Evolutionary conservation across 2,888 invertebrate species (phyloP), one percentile per base, ranked within the genome.

Genomic region (Leuctra nigra): DNA sequence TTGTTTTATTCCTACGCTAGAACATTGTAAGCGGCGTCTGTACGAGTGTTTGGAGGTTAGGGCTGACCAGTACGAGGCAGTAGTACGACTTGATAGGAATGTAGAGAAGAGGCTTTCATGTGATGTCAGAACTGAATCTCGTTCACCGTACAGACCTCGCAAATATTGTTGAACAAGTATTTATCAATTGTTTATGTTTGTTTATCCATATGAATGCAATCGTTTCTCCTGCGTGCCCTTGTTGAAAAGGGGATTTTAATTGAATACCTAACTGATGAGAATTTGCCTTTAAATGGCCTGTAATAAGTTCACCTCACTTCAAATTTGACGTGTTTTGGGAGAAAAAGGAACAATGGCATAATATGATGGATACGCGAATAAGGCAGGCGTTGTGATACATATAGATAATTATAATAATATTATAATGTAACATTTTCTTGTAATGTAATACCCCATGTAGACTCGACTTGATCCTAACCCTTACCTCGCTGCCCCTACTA

Each of bases 381-480:
- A 54, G 53, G 47, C 53, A 53, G 57, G 48, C 57, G 57, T 57
- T 57, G 57, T 57, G 57, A 57, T 57, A 57, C 57, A 57, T 53
- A 53, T 53, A 54, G 53, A 54, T 57, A 57, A 53, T 54, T 57
- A 50, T 54, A 53, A 57, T 23, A 52, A 52, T 46, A 53, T 52
- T 53, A 53, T 53, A 53, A 56, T 41, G 33, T 56, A 56, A 33
- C 50, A 52, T 56, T 50, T 52, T 56, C 52, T 56, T 52, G 57
- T 57, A 54, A 52, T 53, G 57, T 54, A 41, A 53, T 47, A 35
- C 57, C 57, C 53, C 9, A 35, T 50, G 35, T 33, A 16, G 41
- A 20, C 41, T 41, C 41, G 41, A 41, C 20, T 41, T 41, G 41
- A 18, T 29, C 6, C 29, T 29, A 29, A 6, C 13, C 4, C 14